A percentile compares a stretch with the other conserved stretches of the same genome.
Conservation (phyloP, 2,888 invertebrate genomes). For the Pristionchus japonicus region DNA sequence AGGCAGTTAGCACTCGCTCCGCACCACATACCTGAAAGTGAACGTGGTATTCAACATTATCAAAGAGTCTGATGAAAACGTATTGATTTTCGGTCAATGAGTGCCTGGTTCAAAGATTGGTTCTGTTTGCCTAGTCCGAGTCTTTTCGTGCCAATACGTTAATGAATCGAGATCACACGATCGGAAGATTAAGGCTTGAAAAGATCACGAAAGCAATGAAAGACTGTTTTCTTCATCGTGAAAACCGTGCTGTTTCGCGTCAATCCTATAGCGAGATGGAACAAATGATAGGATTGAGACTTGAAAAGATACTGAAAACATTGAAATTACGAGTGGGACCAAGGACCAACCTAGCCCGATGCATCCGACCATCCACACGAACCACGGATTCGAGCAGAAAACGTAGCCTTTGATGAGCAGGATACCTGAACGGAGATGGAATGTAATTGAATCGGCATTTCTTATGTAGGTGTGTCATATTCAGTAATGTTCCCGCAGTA, state of each 20-base stretch:
- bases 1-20: not conserved
- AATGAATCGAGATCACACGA: not conserved
- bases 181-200: not conserved
- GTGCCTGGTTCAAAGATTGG: too few relatives aligned
- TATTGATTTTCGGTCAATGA: not conserved
- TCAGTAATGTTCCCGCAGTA: too few relatives aligned
- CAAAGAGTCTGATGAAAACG: too few relatives aligned
- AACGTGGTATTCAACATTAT: too few relatives aligned
- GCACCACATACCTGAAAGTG: constrained; percentile 40
- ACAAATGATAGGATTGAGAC: too few relatives aligned
- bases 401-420: constrained; percentile 7
- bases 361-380: constrained; percentile 22
- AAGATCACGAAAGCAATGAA: not conserved
- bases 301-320: too few relatives aligned
- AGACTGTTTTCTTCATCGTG: too few relatives aligned
- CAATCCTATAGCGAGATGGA: too few relatives aligned
- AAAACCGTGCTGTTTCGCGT: too few relatives aligned
- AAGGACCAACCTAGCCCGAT: not conserved
- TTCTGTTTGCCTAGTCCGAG: too few relatives aligned
- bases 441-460: too few relatives aligned
- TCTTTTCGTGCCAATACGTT: not conserved
- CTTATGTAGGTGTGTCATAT: too few relatives aligned
- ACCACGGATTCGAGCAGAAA: not conserved
- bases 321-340: not conserved
- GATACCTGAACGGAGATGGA: not conserved